A percentile compares a stretch with the other conserved stretches of the same genome.
Conservation (phyloP, 2,888 invertebrate species). For the Pseudococcus longispinus region DNA sequence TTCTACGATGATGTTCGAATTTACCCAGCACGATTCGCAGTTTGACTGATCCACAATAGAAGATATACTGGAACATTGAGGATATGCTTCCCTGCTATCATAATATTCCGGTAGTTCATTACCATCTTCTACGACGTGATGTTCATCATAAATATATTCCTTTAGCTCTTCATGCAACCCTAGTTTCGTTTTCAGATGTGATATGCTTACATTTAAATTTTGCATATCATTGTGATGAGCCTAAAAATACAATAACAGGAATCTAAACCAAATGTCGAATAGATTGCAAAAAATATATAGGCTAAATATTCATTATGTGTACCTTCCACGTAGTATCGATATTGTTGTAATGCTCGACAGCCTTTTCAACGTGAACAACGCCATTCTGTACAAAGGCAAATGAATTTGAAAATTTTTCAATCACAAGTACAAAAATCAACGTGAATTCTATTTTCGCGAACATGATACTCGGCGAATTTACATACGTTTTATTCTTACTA, state of each 20-base stretch:
- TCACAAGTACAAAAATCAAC: not conserved
- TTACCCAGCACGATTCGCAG: slow-evolving; percentile 82
- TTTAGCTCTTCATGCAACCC: not conserved
- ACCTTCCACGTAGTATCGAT: not conserved
- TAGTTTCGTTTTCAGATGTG: not conserved
- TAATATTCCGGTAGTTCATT: not conserved
- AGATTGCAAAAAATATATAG: not conserved
- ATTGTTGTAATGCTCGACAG: slow-evolving; percentile 2
- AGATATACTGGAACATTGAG: not conserved
- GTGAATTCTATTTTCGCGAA: not conserved
- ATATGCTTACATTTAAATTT: not conserved
- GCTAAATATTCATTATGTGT: not conserved
- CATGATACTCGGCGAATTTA: not conserved
- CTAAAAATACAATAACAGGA: not conserved
- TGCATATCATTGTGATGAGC: not conserved
- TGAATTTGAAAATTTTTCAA: not conserved
- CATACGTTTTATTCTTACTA: not conserved
- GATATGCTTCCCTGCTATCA: not conserved
- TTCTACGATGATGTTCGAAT: too few species aligned
- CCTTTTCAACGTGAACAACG: not conserved
- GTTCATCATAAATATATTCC: not conserved
- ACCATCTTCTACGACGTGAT: not conserved
- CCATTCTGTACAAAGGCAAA: not conserved
- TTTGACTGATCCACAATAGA: slow-evolving; percentile 65
- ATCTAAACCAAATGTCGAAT: not conserved